Base-by-base conservation (phyloP, 1,140 invertebrate species). In the Ditylenchus dipsaci region DNA sequence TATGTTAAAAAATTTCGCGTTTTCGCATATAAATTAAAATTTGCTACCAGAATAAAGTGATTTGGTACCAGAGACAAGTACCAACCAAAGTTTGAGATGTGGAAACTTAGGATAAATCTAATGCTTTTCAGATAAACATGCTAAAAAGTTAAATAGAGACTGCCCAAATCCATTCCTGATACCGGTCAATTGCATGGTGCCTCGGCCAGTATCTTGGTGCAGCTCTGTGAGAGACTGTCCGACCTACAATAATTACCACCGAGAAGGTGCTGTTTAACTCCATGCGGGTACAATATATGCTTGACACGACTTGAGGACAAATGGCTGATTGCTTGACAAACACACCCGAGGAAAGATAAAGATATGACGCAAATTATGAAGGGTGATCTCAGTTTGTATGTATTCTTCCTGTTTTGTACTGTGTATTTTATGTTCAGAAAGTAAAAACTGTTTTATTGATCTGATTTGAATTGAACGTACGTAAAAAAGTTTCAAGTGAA, bases 241-340 rank as follows among this genome's bases (percentile, higher is more conserved):
- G 5, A 66, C 64, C 43, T 66, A 65, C 49, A 26, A 43, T 30
- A 53, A 49, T n/a, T 33, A n/a, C 8, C 58, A 53, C 47, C 60
- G 0, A 63, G 60, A 26, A 58, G 66, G 33, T 68, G 66, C 64
- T 68, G 66, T 67, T 23, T 67, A 26, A 68, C 66, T 11, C 42
- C 66, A n/a, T 68, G 66, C 61, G 66, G 66, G 9, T 68, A 68
- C 62, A 68, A 68, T 23, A 67, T 68, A 17, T 30, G 59, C 59
- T 21, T 61, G n/a, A 61, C 38, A n/a, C 19, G 59, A 29, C 19
- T 61, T n/a, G 38, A 33, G 13, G 59, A 61, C n/a, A 30, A 43
- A 19, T 61, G 59, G 59, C n/a, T 61, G 29, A 61, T 61, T n/a
- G 38, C 59, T 33, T 61, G 38, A 61, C 3, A 33, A 21, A 27